Evolutionary conservation across 2,113 vertebrate genomes (phyloP).

Genomic region (Psophia crepitans): DNA sequence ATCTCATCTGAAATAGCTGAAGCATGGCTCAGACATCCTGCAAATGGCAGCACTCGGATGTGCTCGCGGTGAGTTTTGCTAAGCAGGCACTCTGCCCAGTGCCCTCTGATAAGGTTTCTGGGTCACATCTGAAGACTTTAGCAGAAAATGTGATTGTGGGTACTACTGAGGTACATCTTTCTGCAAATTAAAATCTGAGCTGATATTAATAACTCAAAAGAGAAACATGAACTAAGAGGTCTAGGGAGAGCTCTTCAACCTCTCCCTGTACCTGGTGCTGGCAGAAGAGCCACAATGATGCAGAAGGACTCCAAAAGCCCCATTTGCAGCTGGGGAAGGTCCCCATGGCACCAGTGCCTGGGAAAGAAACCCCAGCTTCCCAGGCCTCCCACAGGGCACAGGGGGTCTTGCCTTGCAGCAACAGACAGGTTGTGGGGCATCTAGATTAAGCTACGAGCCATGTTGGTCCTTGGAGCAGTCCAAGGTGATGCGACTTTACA

Average conservation of each 20-base stretch:
- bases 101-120: not conserved
- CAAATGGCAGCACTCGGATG: not conserved
- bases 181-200: not conserved
- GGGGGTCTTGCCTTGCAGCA: not conserved
- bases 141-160: not conserved
- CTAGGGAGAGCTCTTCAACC: not conserved
- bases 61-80: not conserved
- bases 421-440: not conserved
- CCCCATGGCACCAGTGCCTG: no score
- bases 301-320: not conserved
- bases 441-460: not conserved
- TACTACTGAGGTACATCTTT: not conserved
- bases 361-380: not conserved
- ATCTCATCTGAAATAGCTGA: not conserved
- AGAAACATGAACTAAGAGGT: not conserved
- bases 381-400: fast-evolving
- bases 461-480: not conserved
- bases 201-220: not conserved
- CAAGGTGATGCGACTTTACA: not conserved
- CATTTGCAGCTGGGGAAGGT: not conserved
- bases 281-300: not conserved
- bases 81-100: not conserved
- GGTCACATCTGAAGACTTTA: not conserved
- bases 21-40: not conserved
- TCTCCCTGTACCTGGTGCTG: not conserved